phyloP scores from a whole-genome alignment of 2,797 vertebrate species.

The Syndactyla subalaris region DNA sequence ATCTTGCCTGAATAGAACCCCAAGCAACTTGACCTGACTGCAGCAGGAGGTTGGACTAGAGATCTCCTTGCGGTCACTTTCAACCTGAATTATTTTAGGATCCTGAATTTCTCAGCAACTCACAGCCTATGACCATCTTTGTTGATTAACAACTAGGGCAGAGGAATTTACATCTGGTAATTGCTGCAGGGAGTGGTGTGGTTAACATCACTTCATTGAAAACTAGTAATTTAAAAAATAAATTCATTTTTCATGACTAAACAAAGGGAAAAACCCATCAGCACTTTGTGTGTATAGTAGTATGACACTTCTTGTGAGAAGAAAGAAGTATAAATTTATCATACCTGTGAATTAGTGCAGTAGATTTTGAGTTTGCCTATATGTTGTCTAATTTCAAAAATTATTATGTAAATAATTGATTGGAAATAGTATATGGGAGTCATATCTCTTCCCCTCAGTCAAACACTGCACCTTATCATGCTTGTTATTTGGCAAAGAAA shows the following conservation, averaged over 20 bases:
- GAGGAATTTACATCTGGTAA: neutral
- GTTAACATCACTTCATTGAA: neutral
- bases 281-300: neutral
- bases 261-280: fast-evolving
- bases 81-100: neutral
- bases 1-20: neutral
- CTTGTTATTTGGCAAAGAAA: neutral
- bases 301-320: neutral
- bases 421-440: neutral
- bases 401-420: neutral
- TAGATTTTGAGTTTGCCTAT: neutral
- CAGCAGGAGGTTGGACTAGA: neutral
- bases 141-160: neutral
- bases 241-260: neutral
- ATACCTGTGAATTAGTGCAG: neutral
- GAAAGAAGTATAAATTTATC: neutral
- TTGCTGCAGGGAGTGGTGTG: neutral
- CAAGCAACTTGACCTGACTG: neutral
- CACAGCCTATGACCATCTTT: neutral
- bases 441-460: neutral
- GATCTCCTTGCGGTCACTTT: neutral
- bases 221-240: neutral
- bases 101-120: neutral
- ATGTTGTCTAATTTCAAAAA: neutral
- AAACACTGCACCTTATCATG: neutral